Percentiles rank a stretch among this genome's conserved stretches.
Evolutionary conservation across 2,888 invertebrate species (phyloP).

Genomic region (Orthosia cruda): DNA sequence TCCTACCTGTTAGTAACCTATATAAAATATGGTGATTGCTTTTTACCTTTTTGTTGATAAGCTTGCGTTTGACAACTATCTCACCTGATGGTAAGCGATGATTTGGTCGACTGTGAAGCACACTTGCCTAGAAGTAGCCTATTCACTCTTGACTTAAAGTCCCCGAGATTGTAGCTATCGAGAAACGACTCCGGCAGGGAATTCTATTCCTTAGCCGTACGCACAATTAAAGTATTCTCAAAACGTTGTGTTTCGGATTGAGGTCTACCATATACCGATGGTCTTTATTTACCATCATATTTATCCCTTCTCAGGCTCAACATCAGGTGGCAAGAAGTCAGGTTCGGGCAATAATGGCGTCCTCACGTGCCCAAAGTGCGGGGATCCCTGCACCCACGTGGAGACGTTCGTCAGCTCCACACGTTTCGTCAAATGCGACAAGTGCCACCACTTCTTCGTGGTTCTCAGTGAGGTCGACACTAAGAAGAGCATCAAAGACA

Average conservation of each 20-base stretch:
- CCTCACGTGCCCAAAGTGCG: slow-evolving; percentile 98
- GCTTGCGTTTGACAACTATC: too few species aligned
- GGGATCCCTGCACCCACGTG: slow-evolving; percentile 99
- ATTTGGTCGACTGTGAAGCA: too few species aligned
- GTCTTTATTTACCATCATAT: not conserved
- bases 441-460: slow-evolving; percentile 99
- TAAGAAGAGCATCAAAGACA: slow-evolving; percentile 96
- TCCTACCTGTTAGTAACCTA: slow-evolving; percentile 5
- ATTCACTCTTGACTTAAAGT: too few species aligned
- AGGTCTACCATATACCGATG: too few species aligned
- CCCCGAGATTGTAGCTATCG: too few species aligned
- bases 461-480: slow-evolving; percentile 98
- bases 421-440: slow-evolving; percentile 99
- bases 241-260: too few species aligned
- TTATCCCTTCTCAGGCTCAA: slow-evolving; percentile 73
- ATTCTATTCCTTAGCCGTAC: too few species aligned
- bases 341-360: slow-evolving; percentile 90
- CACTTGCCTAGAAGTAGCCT: too few species aligned
- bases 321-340: slow-evolving; percentile 93
- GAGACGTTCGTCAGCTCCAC: slow-evolving; percentile 99
- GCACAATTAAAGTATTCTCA: too few species aligned
- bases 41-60: too few species aligned
- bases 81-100: too few species aligned
- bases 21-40: not conserved
- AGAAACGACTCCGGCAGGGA: too few species aligned